These are phyloP conservation scores for Thryonomys swinderianus DNA, from an alignment of 2,113 vertebrate genomes.

Conservation along the genomic window DNA sequence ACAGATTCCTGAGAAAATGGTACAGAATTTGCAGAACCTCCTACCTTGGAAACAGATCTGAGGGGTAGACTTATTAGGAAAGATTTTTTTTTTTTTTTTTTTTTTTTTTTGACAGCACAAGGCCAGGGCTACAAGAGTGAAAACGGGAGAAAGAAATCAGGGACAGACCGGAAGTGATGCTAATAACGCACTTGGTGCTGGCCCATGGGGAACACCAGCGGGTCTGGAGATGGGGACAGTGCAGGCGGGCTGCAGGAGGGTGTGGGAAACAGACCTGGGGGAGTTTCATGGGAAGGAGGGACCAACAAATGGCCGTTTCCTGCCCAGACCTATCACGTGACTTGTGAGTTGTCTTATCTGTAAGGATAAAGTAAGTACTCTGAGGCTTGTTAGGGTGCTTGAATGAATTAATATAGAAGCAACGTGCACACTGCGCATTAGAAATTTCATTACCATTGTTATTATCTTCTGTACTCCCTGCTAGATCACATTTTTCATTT, in stretches of 20 bases:
- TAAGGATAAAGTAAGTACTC: background rate
- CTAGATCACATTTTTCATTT: background rate
- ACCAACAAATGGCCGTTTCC: background rate
- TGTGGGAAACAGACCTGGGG: background rate
- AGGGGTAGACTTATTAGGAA: background rate
- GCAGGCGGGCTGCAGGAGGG: too few relatives aligned
- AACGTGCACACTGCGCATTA: background rate
- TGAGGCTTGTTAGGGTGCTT: background rate
- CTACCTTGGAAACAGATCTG: background rate
- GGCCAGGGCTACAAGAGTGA: background rate
- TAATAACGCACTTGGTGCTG: background rate
- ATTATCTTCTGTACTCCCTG: background rate
- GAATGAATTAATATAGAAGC: background rate
- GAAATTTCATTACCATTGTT: background rate
- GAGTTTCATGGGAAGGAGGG: background rate
- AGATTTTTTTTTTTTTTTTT: background rate
- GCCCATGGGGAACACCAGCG: too few relatives aligned
- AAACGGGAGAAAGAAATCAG: background rate
- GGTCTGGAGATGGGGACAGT: background rate
- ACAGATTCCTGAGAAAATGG: background rate
- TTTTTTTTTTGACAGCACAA: background rate
- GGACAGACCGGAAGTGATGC: background rate
- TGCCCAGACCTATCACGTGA: background rate
- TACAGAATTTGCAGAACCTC: background rate
- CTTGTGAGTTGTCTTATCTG: background rate